These are phyloP conservation scores for Pollenia angustigena DNA, from an alignment of 2,888 invertebrate species.

Conservation along the genomic window DNA sequence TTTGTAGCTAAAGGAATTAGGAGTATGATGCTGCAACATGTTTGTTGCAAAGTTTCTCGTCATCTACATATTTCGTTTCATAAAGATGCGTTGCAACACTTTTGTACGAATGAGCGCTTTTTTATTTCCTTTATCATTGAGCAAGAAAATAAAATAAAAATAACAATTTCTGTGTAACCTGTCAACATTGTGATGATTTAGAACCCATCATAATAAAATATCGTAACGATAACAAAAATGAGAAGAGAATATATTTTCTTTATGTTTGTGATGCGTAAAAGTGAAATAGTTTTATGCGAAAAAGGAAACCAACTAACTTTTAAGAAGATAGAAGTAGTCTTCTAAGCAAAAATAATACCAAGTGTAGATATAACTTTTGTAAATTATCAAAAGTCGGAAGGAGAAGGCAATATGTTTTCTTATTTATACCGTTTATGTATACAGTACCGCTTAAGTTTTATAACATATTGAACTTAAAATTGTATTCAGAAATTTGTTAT, in stretches of 20 bases:
- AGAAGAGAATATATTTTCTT: slow-evolving; percentile 4
- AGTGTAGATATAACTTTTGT: too few relatives aligned
- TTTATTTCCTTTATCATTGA: slow-evolving; percentile 12
- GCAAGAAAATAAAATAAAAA: slow-evolving; percentile 61
- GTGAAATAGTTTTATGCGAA: neutral
- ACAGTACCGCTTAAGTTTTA: too few relatives aligned
- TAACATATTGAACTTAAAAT: too few relatives aligned
- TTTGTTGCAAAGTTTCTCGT: slow-evolving; percentile 39
- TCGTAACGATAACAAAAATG: slow-evolving; percentile 61
- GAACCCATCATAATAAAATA: slow-evolving; percentile 70
- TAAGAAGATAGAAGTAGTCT: too few relatives aligned
- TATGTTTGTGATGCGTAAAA: neutral
- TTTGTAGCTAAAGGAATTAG: slow-evolving; percentile 69
- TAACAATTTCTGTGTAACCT: slow-evolving; percentile 71
- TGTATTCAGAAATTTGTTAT: too few relatives aligned
- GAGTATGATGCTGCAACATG: slow-evolving; percentile 66
- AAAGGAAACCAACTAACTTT: slow-evolving; percentile 2
- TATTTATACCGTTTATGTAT: too few relatives aligned
- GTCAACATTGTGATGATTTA: slow-evolving; percentile 76
- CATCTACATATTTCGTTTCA: neutral
- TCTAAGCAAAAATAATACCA: too few relatives aligned
- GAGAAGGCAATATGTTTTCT: too few relatives aligned
- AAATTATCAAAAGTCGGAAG: too few relatives aligned
- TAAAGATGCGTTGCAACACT: slow-evolving; percentile 36
- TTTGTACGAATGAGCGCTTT: neutral